Percentiles rank a stretch among this genome's conserved stretches.
These are phyloP conservation scores for Myxocyprinus asiaticus DNA, from an alignment of 2,113 vertebrate genomes.

Conservation along the genomic window DNA sequence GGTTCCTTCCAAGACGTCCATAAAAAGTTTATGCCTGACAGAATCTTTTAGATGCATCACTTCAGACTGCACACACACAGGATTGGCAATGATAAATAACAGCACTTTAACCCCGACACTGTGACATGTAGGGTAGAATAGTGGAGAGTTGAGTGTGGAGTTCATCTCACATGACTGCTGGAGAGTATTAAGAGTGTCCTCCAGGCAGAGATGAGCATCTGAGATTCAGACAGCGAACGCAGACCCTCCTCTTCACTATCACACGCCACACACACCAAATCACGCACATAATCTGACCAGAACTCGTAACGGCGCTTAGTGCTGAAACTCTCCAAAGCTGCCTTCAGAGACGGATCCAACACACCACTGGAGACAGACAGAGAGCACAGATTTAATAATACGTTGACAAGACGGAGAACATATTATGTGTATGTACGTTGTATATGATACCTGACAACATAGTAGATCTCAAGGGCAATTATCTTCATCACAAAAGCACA, in stretches of 20 bases:
- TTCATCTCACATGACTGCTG: constrained; percentile 83
- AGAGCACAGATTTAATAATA: neutral
- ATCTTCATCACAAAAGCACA: constrained; percentile 98
- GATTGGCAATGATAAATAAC: too few relatives aligned
- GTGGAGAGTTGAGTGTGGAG: neutral
- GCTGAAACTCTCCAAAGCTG: constrained; percentile 86
- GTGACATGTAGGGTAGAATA: too few relatives aligned
- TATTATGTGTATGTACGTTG: neutral
- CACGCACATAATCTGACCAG: constrained; percentile 93
- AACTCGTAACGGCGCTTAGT: constrained; percentile 87
- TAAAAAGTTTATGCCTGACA: constrained; percentile 84
- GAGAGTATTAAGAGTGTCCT: constrained; percentile 91
- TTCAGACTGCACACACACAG: constrained; percentile 75
- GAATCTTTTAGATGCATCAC: constrained; percentile 86
- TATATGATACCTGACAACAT: constrained; percentile 85
- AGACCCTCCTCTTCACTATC: constrained; percentile 84
- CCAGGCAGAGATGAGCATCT: constrained; percentile 95
- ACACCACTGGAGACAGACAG: constrained; percentile 77
- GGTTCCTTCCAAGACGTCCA: constrained; percentile 87
- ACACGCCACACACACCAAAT: constrained; percentile 81
- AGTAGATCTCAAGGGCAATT: constrained; percentile 95
- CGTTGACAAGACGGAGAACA: too few relatives aligned
- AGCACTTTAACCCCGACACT: too few relatives aligned
- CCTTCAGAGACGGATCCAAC: constrained; percentile 89
- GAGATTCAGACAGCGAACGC: constrained; percentile 81